Evolutionary conservation across 2,888 invertebrate genomes (phyloP).

Genomic region (Lacanobia oleracea): DNA sequence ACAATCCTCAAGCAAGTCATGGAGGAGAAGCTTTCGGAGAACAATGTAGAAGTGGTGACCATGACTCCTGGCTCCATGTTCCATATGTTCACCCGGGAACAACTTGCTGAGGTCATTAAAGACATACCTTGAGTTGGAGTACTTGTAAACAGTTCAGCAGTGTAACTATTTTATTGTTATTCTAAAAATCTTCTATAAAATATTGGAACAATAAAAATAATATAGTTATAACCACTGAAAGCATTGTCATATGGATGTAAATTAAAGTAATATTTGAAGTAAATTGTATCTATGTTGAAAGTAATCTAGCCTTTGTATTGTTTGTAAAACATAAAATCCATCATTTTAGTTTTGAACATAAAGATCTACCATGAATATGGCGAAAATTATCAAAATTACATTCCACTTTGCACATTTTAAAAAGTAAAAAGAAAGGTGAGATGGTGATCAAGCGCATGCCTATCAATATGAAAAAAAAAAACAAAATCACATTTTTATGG

Average conservation of each 20-base stretch:
- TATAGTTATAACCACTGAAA: slow-evolving; percentile 35
- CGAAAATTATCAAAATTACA: slow-evolving; percentile 28
- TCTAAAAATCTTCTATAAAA: background rate
- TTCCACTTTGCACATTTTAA: slow-evolving; percentile 23
- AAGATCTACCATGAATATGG: slow-evolving; percentile 15
- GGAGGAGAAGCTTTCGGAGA: slow-evolving; percentile 99
- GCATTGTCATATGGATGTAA: slow-evolving; percentile 45
- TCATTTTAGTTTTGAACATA: background rate
- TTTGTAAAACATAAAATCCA: slow-evolving; percentile 30
- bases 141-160: slow-evolving; percentile 20
- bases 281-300: slow-evolving; percentile 54
- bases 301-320: slow-evolving; percentile 31
- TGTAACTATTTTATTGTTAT: slow-evolving; percentile 37
- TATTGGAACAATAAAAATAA: slow-evolving; percentile 8
- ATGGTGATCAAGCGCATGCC: too few species aligned
- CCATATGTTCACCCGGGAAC: slow-evolving; percentile 97
- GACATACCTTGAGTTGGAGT: slow-evolving; percentile 91
- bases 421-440: too few species aligned
- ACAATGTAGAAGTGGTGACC: slow-evolving; percentile 99
- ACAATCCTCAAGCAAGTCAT: slow-evolving; percentile 99
- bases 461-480: too few species aligned
- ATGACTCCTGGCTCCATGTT: slow-evolving; percentile 96
- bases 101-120: slow-evolving; percentile 97
- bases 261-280: slow-evolving; percentile 61
- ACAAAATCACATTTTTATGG: slow-evolving; percentile 1